Evolutionary conservation across 1,140 invertebrate species (phyloP).

Genomic region (Solenopsis fugax): DNA sequence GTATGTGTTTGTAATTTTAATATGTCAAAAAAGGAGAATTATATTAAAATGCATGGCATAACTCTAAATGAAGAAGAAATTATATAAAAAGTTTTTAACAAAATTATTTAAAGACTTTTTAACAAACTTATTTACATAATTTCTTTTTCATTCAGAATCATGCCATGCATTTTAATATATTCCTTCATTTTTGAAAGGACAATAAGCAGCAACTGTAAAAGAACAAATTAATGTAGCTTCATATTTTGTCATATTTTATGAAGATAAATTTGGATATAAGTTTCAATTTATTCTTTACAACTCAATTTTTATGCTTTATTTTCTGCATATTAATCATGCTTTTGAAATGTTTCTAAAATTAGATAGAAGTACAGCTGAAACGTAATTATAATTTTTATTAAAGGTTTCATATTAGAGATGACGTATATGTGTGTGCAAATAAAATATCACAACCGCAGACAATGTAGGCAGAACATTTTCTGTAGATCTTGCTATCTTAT

Average conservation of each 20-base stretch:
- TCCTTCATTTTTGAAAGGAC: neutral
- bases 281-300: neutral
- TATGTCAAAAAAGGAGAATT: too few species aligned
- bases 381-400: neutral
- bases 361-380: neutral
- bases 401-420: neutral
- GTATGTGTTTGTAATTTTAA: neutral
- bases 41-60: too few species aligned
- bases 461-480: neutral
- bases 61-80: too few species aligned
- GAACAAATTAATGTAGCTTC: neutral
- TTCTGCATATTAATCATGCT: neutral
- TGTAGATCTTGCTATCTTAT: neutral
- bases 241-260: neutral
- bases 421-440: neutral
- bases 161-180: neutral
- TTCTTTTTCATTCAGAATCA: neutral
- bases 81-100: too few species aligned
- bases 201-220: too few species aligned
- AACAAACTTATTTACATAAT: neutral
- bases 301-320: neutral
- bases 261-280: constrained; percentile 4
- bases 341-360: neutral
- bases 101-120: neutral
- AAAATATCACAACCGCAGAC: neutral